Conservation (phyloP, 2,797 vertebrate genomes). For the Poeciliopsis presidionis region DNA sequence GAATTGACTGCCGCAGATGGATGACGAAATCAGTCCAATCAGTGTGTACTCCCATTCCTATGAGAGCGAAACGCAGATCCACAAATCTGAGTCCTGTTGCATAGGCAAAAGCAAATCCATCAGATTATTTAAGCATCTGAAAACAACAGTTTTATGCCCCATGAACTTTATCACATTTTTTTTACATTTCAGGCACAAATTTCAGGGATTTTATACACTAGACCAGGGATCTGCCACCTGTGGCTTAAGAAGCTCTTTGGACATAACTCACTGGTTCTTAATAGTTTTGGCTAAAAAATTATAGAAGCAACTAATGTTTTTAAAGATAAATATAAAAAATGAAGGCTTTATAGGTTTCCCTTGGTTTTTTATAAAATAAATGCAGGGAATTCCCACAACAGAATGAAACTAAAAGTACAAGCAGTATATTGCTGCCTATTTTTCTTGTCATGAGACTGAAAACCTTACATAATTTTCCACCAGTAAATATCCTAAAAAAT, state of each 20-base stretch:
- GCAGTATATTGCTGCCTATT: background rate
- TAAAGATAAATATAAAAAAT: background rate
- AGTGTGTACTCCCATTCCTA: slow-evolving; percentile 31
- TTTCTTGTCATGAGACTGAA: background rate
- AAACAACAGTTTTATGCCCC: background rate
- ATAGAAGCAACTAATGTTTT: background rate
- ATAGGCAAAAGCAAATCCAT: background rate
- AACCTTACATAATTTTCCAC: background rate
- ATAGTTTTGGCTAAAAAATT: background rate
- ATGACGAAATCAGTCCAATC: slow-evolving; percentile 68
- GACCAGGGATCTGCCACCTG: background rate
- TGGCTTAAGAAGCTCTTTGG: background rate
- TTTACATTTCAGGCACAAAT: background rate
- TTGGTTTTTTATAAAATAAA: background rate
- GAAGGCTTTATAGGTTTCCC: background rate
- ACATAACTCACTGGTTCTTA: background rate
- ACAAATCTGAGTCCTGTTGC: background rate
- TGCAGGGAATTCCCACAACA: background rate
- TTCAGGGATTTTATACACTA: background rate
- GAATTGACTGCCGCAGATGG: slow-evolving; percentile 54
- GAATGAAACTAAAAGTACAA: background rate
- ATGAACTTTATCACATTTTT: background rate
- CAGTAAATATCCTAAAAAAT: background rate
- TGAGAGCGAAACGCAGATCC: slow-evolving; percentile 49
- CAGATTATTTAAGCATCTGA: background rate